phyloP scores from a whole-genome alignment of 2,888 invertebrate genomes.

The Noctua janthe region DNA sequence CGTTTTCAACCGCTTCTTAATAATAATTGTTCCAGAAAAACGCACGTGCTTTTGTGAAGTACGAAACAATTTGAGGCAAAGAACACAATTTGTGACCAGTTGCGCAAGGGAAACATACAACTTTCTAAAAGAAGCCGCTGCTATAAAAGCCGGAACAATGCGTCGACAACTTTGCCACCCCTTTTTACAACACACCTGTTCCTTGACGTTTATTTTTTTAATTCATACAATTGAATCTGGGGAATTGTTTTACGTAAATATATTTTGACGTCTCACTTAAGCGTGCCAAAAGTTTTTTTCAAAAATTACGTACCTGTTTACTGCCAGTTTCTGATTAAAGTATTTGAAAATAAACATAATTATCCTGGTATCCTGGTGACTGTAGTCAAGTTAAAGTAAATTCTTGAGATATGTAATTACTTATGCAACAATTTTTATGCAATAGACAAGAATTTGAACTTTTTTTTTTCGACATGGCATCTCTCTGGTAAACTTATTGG shows the following conservation, averaged over 20 bases:
- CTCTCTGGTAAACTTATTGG: no score
- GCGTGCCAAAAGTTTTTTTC: neutral
- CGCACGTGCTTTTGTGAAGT: constrained; percentile 14
- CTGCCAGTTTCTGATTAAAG: neutral
- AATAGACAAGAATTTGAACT: no score
- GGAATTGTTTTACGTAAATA: neutral
- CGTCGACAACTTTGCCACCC: constrained; percentile 15
- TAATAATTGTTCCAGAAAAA: constrained; percentile 11
- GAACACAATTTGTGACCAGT: constrained; percentile 11
- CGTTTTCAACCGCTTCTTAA: constrained; percentile 11
- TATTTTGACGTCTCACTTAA: neutral
- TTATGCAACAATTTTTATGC: no score
- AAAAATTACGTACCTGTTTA: neutral
- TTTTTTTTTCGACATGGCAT: no score
- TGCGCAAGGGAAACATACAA: constrained; percentile 21
- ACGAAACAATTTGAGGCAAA: constrained; percentile 14
- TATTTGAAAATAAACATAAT: neutral
- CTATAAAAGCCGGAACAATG: constrained; percentile 13
- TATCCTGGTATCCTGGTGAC: no score
- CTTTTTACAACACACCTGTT: constrained; percentile 35
- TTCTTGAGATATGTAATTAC: no score
- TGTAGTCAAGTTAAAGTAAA: no score
- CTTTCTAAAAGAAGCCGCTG: constrained; percentile 1
- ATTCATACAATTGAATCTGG: neutral
- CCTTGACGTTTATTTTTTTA: constrained; percentile 5